Evolutionary conservation across 1,140 invertebrate genomes (phyloP).

Genomic region (Drosophila dunni): DNA sequence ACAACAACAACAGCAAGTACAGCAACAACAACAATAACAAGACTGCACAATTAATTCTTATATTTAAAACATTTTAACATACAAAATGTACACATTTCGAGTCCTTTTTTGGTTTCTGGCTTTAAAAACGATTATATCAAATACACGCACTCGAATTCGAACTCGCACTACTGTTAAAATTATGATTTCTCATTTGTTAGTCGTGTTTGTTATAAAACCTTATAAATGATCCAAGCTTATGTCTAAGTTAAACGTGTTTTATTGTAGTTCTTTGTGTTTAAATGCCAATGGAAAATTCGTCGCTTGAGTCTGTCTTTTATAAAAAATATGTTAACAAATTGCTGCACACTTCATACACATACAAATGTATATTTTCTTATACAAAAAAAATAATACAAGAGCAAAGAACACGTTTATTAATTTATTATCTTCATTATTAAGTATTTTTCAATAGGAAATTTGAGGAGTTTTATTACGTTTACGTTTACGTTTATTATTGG

Average conservation of each 20-base stretch:
- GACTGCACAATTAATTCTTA: conserved; percentile 18
- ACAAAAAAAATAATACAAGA: conserved; percentile 28
- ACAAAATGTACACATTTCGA: conserved; percentile 1
- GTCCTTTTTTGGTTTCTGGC: background rate
- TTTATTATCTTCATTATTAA: conserved; percentile 25
- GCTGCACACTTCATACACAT: conserved; percentile 14
- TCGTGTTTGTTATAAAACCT: conserved; percentile 25
- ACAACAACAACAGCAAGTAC: conserved; percentile 19
- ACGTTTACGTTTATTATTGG: conserved; percentile 2
- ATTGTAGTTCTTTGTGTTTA: conserved; percentile 50
- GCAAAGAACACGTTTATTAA: conserved; percentile 31
- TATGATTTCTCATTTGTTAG: background rate
- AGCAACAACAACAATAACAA: conserved; percentile 22
- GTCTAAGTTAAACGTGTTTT: conserved; percentile 61
- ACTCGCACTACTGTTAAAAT: conserved; percentile 14
- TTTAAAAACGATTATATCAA: conserved; percentile 65
- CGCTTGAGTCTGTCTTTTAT: conserved; percentile 37
- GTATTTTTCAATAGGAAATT: conserved; percentile 20
- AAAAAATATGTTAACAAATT: conserved; percentile 46
- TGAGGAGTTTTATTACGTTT: conserved; percentile 3
- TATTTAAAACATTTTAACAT: conserved; percentile 1
- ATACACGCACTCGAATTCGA: conserved; percentile 7
- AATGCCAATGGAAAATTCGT: conserved; percentile 71
- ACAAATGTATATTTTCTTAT: too few relatives aligned
- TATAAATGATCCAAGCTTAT: conserved; percentile 53